phyloP scores from a whole-genome alignment of 2,888 invertebrate genomes.

The Apoda limacodes region DNA sequence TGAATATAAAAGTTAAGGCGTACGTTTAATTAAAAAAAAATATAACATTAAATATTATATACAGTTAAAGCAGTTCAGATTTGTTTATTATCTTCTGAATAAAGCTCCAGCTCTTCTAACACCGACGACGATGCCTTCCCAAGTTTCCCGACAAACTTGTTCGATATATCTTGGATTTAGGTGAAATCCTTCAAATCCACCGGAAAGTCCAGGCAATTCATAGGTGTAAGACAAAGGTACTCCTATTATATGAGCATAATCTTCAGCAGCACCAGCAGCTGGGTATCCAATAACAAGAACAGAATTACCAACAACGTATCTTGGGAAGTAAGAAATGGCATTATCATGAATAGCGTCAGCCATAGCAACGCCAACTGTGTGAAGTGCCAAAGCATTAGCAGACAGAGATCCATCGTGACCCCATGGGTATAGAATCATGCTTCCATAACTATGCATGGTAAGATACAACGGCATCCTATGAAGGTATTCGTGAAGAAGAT shows the following conservation, averaged over 20 bases:
- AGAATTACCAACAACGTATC: constrained; percentile 65
- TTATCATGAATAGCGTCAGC: constrained; percentile 41
- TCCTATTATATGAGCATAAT: constrained; percentile 70
- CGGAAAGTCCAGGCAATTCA: constrained; percentile 71
- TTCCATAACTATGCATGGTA: constrained; percentile 81
- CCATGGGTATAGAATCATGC: constrained; percentile 77
- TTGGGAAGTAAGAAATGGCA: constrained; percentile 38
- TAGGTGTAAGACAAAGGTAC: constrained; percentile 73
- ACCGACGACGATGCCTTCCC: constrained; percentile 65
- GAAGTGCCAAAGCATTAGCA: constrained; percentile 51
- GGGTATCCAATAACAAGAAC: constrained; percentile 63
- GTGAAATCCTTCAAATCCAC: constrained; percentile 61
- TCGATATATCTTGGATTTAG: constrained; percentile 65
- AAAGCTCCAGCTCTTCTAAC: constrained; percentile 38
- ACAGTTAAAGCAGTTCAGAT: background rate
- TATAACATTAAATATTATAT: background rate
- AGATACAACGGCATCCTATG: constrained; percentile 72
- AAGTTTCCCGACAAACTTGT: constrained; percentile 70
- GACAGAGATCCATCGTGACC: constrained; percentile 69
- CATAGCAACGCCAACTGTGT: constrained; percentile 45
- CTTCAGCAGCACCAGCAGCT: constrained; percentile 74
- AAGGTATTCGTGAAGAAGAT: constrained; percentile 63
- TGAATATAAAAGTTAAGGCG: no score
- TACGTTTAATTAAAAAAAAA: background rate
- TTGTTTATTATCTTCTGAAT: constrained; percentile 12